Evolutionary conservation across 2,797 vertebrate genomes (phyloP).

Genomic region (Thalassophryne amazonica): DNA sequence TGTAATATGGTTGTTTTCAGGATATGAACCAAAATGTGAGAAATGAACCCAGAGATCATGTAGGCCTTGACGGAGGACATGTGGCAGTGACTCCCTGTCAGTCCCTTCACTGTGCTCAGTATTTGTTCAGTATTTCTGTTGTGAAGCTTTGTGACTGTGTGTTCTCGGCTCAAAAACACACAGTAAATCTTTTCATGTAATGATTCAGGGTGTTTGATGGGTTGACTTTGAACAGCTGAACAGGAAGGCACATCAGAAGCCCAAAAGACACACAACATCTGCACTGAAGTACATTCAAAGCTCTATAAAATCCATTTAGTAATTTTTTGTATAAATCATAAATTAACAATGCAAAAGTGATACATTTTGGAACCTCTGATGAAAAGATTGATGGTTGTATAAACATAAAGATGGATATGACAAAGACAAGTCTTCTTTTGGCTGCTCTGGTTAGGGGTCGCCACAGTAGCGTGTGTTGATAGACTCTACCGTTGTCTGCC

Average conservation of each 20-base stretch:
- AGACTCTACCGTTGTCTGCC: too few species aligned
- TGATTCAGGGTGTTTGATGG: conserved; percentile 31
- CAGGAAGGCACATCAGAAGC: conserved; percentile 30
- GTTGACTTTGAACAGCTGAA: conserved; percentile 44
- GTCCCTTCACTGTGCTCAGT: conserved; percentile 21
- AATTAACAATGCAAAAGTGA: too few species aligned
- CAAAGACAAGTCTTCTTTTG: too few species aligned
- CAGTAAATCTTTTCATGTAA: conserved; percentile 25
- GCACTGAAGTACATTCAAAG: conserved; percentile 10
- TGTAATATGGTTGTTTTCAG: conserved; percentile 25
- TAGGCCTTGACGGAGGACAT: conserved; percentile 27
- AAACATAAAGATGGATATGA: too few species aligned
- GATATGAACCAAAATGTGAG: conserved; percentile 34
- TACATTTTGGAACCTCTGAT: too few species aligned
- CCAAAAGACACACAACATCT: conserved; percentile 15
- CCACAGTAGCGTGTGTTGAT: too few species aligned
- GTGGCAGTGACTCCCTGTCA: conserved; percentile 3
- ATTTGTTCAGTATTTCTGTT: conserved; percentile 48
- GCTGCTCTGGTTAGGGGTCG: too few species aligned
- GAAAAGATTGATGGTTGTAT: too few species aligned
- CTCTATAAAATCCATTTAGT: too few species aligned
- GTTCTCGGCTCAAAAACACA: conserved; percentile 46
- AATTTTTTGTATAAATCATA: too few species aligned
- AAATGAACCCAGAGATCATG: conserved; percentile 34
- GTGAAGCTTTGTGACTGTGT: conserved; percentile 31